Percentiles rank a stretch among this genome's conserved stretches.
Conservation (phyloP, 2,888 invertebrate genomes). For the Rhyacophila evoluta region DNA sequence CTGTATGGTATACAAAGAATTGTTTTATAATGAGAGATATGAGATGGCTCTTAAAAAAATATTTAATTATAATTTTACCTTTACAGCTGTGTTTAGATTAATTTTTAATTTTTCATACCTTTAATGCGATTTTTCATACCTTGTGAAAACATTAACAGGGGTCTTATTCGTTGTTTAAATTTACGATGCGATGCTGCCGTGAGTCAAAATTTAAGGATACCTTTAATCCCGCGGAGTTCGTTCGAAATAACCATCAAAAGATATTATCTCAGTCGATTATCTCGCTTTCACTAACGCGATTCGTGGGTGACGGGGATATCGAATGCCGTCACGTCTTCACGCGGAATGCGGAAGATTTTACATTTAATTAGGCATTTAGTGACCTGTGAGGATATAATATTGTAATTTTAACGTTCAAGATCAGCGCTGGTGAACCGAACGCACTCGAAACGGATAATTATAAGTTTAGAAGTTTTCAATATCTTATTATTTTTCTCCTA, state of each 20-base stretch:
- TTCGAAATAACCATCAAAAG: conserved; percentile 5
- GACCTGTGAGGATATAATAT: conserved; percentile 12
- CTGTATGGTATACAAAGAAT: too few species aligned
- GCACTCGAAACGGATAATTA: too few species aligned
- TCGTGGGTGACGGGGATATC: neutral
- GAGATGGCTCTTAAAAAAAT: too few species aligned
- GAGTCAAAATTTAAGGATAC: conserved; percentile 2
- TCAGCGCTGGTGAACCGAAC: neutral
- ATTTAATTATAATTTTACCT: too few species aligned
- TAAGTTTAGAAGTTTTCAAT: too few species aligned
- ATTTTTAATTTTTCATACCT: too few species aligned
- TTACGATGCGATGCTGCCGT: neutral
- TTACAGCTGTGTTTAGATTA: too few species aligned
- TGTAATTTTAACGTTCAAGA: neutral
- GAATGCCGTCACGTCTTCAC: neutral
- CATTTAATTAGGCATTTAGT: conserved; percentile 27
- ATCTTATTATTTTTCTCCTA: too few species aligned
- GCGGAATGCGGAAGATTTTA: conserved; percentile 17
- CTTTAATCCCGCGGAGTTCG: conserved; percentile 2
- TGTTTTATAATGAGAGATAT: too few species aligned
- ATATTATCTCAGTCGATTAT: neutral
- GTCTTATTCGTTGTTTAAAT: neutral
- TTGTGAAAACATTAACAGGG: too few species aligned
- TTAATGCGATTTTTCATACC: too few species aligned
- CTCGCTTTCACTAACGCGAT: neutral